These are phyloP conservation scores for Trachops cirrhosus DNA, from an alignment of 2,797 vertebrate genomes.

Conservation along the genomic window DNA sequence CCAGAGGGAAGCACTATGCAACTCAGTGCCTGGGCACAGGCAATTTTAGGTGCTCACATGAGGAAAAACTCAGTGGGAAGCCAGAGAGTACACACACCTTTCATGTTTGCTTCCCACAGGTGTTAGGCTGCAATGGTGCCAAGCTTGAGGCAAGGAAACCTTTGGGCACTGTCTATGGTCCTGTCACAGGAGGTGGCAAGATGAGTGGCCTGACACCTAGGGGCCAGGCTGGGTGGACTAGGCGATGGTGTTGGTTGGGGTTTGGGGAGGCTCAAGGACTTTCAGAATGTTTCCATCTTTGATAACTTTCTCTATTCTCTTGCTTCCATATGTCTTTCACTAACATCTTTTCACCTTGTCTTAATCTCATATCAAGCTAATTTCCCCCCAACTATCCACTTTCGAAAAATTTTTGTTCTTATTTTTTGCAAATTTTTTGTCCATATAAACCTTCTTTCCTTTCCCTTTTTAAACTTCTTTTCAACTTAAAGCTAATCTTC, in stretches of 20 bases:
- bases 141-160: neutral
- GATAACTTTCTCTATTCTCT: neutral
- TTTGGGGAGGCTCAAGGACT: neutral
- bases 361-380: neutral
- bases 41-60: no score
- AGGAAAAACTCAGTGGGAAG: neutral
- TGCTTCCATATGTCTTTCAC: neutral
- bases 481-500: neutral
- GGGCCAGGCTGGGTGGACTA: neutral
- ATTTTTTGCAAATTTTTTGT: neutral
- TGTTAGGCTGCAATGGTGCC: accelerated
- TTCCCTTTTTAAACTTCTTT: neutral
- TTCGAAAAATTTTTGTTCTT: neutral
- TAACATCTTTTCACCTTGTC: neutral
- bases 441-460: neutral
- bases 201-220: neutral
- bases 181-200: neutral
- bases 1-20: neutral
- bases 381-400: neutral
- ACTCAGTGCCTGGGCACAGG: neutral
- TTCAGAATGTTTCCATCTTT: neutral
- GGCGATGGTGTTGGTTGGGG: no score
- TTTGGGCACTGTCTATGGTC: no score
- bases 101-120: accelerated
- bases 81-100: accelerated